Percentiles rank a stretch among this genome's conserved stretches.
phyloP scores from a whole-genome alignment of 2,888 invertebrate genomes.

The Aspidapion aeneum region DNA sequence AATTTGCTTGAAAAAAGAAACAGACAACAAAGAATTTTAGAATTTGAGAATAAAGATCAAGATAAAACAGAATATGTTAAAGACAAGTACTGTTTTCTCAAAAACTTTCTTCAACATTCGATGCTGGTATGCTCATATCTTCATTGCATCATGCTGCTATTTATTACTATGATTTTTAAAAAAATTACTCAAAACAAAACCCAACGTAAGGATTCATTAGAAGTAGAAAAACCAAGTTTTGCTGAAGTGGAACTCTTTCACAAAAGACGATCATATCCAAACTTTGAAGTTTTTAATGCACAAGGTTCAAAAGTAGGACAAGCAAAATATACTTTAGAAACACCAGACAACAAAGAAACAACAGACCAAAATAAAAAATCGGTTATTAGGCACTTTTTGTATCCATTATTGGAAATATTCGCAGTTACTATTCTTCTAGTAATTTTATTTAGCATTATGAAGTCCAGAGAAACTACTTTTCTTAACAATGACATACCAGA shows the following conservation, averaged over 20 bases:
- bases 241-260: slow-evolving; percentile 25
- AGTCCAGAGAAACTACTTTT: background rate
- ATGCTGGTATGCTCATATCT: slow-evolving; percentile 40
- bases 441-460: background rate
- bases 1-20: slow-evolving; percentile 21
- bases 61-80: too few relatives aligned
- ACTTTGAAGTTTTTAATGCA: background rate
- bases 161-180: slow-evolving; percentile 29
- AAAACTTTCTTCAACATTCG: slow-evolving; percentile 36
- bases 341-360: too few relatives aligned
- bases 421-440: background rate
- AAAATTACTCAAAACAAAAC: too few relatives aligned
- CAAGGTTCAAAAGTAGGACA: too few relatives aligned
- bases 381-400: background rate
- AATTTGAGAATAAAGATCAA: slow-evolving; percentile 16
- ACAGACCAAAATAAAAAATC: too few relatives aligned
- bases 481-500: background rate
- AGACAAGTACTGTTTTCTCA: slow-evolving; percentile 26
- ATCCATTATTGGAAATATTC: background rate
- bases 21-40: slow-evolving; percentile 17
- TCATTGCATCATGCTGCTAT: slow-evolving; percentile 38
- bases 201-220: slow-evolving; percentile 1
- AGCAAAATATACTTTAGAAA: too few relatives aligned
- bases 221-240: slow-evolving; percentile 19
- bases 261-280: background rate